Percentiles rank a stretch among this genome's conserved stretches.
Evolutionary conservation across 1,140 invertebrate genomes (phyloP).

Genomic region (Drosophila ficusphila): DNA sequence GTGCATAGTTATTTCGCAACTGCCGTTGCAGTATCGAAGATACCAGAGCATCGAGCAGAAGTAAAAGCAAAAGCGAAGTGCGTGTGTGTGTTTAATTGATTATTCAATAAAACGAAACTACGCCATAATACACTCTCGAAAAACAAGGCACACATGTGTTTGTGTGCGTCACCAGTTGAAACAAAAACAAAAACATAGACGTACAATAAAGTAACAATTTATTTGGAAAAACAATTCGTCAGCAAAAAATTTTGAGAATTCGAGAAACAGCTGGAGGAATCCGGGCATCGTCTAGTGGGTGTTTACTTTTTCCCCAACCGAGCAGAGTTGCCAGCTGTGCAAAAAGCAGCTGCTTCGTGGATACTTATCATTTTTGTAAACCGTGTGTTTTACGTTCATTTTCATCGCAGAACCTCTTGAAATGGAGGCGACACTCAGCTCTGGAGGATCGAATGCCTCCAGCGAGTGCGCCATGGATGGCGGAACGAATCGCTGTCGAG

Average conservation of each 20-base stretch:
- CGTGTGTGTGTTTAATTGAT: constrained; percentile 74
- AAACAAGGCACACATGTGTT: constrained; percentile 9
- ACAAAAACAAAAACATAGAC: constrained; percentile 50
- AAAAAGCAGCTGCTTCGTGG: not conserved
- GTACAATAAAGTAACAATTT: constrained; percentile 47
- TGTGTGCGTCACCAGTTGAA: constrained; percentile 52
- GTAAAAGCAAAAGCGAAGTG: constrained; percentile 5
- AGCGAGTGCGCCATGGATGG: constrained; percentile 63
- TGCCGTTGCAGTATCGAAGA: constrained; percentile 51
- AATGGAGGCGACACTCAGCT: constrained; percentile 71
- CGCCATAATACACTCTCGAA: constrained; percentile 39
- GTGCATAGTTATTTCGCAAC: constrained; percentile 35
- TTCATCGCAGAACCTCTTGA: constrained; percentile 30
- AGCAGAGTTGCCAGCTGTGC: not conserved
- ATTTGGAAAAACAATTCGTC: constrained; percentile 66
- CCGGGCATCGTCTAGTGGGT: constrained; percentile 12
- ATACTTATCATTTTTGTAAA: not conserved
- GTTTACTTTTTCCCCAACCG: too few species aligned
- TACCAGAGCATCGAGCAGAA: constrained; percentile 65
- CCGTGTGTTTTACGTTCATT: not conserved
- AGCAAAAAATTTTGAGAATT: constrained; percentile 35
- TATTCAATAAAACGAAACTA: constrained; percentile 70
- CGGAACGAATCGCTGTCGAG: constrained; percentile 46
- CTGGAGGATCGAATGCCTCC: constrained; percentile 70
- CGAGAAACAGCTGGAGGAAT: constrained; percentile 61